Evolutionary conservation across 2,113 vertebrate species (phyloP), one percentile per base, ranked within the genome.

Genomic region (Callionymus lyra): DNA sequence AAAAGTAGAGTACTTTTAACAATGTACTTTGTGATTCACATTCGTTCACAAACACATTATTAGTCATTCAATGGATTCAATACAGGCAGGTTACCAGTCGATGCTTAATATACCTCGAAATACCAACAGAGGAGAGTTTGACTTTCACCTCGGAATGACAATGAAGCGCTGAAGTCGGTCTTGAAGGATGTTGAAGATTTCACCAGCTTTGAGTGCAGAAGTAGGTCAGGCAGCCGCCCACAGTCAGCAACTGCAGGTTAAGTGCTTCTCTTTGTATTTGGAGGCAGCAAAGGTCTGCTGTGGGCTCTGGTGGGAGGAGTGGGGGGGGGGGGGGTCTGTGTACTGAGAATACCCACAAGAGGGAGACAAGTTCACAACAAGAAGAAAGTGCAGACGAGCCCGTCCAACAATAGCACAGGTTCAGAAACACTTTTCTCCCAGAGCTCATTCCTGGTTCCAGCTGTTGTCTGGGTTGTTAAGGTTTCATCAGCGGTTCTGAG

Each of bases 141-240:
- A 59, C 50, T 64, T 50, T 39, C 54, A 72, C 60, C 51, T 56
- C 32, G 42, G 55, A 52, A 34, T 44, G 44, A 70, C 64, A 54
- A 55, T 53, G 16, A 53, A 64, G 48, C 19, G 41, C 53, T 59
- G 62, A 66, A 73, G 56, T 34, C 44, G 59, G 66, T 50, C 56
- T 70, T 70, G 68, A 65, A 75, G 67, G 53, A 57, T 47, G 34
- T 56, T 71, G 63, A 70, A 66, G 61, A 70, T 65, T 78, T 62
- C 63, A 37, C 34, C 51, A 54, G 55, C 68, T 76, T 57, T 54
- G 38, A 59, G 59, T 47, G 59, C 53, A 68, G 59, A 80, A 79
- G 70, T 79, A 76, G 76, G 76, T 81, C 79, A 81, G 59, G 63
- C 68, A 62, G 64, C 77, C 75, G 74, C 72, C 74, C 56, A 73